Evolutionary conservation across 2,888 invertebrate species (phyloP).

Genomic region (Schizaphis graminum): DNA sequence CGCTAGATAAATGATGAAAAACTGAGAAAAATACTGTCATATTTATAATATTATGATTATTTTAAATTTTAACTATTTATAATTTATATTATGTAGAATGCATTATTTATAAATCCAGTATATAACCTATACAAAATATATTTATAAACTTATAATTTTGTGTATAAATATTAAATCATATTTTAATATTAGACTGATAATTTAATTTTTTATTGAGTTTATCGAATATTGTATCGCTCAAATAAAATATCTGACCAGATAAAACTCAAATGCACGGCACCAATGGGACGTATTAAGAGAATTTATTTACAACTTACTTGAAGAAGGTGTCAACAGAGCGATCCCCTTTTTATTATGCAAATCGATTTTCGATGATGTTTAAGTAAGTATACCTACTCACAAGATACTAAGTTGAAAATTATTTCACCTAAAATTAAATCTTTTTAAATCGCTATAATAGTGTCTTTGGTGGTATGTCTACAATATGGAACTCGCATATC

Average conservation of each 20-base stretch:
- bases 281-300: background rate
- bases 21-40: background rate
- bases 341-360: background rate
- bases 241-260: background rate
- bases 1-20: background rate
- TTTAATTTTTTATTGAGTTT: background rate
- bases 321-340: background rate
- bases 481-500: background rate
- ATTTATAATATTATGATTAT: too few species aligned
- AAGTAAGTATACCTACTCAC: background rate
- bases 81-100: background rate
- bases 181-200: background rate
- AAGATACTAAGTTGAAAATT: background rate
- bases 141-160: background rate
- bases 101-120: background rate
- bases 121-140: background rate
- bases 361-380: background rate
- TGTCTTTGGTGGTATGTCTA: background rate
- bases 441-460: background rate
- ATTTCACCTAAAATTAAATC: background rate
- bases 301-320: background rate
- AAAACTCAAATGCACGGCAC: background rate
- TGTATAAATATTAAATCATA: background rate
- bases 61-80: background rate
- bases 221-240: fast-evolving